Percentiles rank a stretch among this genome's conserved stretches.
phyloP scores from a whole-genome alignment of 1,140 invertebrate species.

The Cotesia chilonis region DNA sequence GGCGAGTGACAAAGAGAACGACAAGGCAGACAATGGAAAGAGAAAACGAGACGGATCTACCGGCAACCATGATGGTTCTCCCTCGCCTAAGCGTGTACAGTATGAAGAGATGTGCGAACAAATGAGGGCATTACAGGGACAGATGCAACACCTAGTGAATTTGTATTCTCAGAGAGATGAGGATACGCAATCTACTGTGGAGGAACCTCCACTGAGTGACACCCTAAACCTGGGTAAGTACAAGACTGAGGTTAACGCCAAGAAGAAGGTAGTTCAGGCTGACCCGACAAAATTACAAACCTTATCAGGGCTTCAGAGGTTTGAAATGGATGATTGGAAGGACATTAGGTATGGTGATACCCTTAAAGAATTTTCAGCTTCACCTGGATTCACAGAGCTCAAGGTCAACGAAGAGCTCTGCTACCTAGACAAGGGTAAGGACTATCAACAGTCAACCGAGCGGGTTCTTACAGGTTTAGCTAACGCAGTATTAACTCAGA shows the following conservation, averaged over 20 bases:
- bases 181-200: no score
- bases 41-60: no score
- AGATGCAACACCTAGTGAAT: no score
- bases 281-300: conserved; percentile 21
- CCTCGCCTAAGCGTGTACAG: no score
- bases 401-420: conserved; percentile 45
- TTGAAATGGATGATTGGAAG: conserved; percentile 23
- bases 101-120: no score
- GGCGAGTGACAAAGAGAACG: no score
- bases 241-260: not conserved
- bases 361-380: conserved; percentile 34
- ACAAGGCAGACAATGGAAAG: no score
- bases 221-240: not conserved
- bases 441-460: conserved; percentile 37
- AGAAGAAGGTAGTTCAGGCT: no score
- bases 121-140: no score
- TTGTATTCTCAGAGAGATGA: no score
- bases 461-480: conserved; percentile 40
- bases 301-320: conserved; percentile 13
- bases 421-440: conserved; percentile 35
- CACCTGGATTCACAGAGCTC: conserved; percentile 42
- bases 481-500: conserved; percentile 37
- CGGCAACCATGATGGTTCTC: no score
- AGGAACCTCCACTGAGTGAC: not conserved
- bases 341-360: conserved; percentile 31